phyloP scores from a whole-genome alignment of 1,140 invertebrate genomes.

The Ruditapes philippinarum region DNA sequence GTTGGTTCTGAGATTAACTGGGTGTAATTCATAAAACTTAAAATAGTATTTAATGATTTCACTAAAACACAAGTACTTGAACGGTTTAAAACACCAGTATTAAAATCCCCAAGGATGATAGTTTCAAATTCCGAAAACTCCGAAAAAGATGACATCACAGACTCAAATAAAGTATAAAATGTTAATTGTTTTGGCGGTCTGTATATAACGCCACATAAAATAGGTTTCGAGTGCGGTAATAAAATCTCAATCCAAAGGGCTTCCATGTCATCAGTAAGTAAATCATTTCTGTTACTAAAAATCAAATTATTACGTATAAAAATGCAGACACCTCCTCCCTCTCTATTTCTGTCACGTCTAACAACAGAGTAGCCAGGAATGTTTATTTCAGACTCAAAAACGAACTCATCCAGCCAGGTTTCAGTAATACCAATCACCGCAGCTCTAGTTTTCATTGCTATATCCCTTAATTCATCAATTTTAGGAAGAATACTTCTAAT shows the following conservation, averaged over 20 bases:
- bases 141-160: slow-evolving; percentile 13
- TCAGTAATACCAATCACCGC: background rate
- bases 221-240: slow-evolving; percentile 52
- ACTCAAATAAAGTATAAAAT: slow-evolving; percentile 33
- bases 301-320: slow-evolving; percentile 17
- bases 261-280: background rate
- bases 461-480: background rate
- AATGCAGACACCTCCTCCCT: slow-evolving; percentile 46
- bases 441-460: background rate
- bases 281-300: slow-evolving; percentile 2
- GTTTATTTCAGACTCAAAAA: background rate
- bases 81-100: background rate
- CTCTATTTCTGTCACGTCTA: slow-evolving; percentile 17
- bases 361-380: slow-evolving; percentile 43
- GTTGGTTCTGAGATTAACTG: slow-evolving; percentile 19
- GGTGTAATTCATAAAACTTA: background rate
- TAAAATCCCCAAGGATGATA: slow-evolving; percentile 11
- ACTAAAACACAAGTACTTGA: background rate
- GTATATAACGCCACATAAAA: slow-evolving; percentile 16
- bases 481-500: background rate
- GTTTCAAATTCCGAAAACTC: slow-evolving; percentile 6
- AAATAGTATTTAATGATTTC: background rate
- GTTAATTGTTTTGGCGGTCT: slow-evolving; percentile 38
- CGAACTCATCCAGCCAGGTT: background rate
- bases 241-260: slow-evolving; percentile 34